Base-by-base conservation (phyloP, 2,888 invertebrate genomes). In the Drosophila nigricruria region DNA sequence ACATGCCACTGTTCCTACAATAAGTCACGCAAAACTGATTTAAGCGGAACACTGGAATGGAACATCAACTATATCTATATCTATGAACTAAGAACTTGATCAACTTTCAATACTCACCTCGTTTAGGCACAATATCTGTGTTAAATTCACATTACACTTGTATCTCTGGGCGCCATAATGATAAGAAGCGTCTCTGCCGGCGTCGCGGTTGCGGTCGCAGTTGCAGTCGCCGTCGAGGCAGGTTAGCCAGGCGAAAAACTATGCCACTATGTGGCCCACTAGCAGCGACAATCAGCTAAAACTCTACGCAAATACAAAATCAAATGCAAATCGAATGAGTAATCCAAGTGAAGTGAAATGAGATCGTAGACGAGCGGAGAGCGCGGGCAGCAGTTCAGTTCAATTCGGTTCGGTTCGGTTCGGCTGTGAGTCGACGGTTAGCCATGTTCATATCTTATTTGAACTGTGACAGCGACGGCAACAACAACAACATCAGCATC, bases 391-490 rank as follows among this genome's bases (percentile, higher is more conserved):
- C 27, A 27, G 45, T 49, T 49, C 49, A 52, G 23, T 34, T 49
- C 30, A 52, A 3, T 52, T 34, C 20, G 12, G 5, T 47, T 14
- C 25, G 6, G 25, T 47, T 27, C 16, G 27, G 45, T 34, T 23
- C 50, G 8, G 16, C 32, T 20, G 27, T 5, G 47, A 42, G 54
- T 65, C 56, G 45, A 49, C 52, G 60, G 63, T 61, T 68, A 30
- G 80, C 79, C 73, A 90, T 91, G 89, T 87, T 91, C 73, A 88
- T 90, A 74, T 89, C 91, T 62, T 90, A 87, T 81, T 83, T 90
- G 77, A 89, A 79, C 69, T 80, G 88, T 70, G 84, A 81, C 68
- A 76, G 71, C 56, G 67, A 69, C 68, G 62, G 20, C 62, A 68
- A 53, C 59, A 70, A 16, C 70, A 78, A n/a, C 59, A 63, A 18